These are phyloP conservation scores for Metopolophium dirhodum DNA, from an alignment of 1,140 invertebrate species.

Conservation along the genomic window DNA sequence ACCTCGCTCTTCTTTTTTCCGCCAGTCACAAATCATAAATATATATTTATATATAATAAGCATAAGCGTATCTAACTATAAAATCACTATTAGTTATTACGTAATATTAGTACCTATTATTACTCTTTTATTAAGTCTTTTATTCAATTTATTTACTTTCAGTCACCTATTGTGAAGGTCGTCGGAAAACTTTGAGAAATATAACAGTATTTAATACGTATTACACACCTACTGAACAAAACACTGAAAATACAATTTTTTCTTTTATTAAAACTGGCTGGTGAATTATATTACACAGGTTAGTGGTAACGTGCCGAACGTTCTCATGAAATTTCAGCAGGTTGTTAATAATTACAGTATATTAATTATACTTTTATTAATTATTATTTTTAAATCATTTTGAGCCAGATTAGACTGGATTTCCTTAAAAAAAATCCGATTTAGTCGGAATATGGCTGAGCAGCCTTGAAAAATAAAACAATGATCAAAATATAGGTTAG, in stretches of 20 bases:
- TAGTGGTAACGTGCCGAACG: background rate
- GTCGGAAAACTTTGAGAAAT: background rate
- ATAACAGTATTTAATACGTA: background rate
- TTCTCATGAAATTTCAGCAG: background rate
- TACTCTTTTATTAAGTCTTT: background rate
- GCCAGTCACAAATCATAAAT: background rate
- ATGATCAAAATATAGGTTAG: conserved; percentile 14
- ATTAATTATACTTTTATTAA: background rate
- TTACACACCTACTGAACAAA: background rate
- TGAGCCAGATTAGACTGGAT: background rate
- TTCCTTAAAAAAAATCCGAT: conserved; percentile 7
- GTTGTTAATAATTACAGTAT: background rate
- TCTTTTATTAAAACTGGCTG: background rate
- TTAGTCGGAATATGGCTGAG: background rate
- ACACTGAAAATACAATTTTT: background rate
- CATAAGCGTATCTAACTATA: background rate
- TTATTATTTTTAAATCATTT: background rate
- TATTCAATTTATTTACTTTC: background rate
- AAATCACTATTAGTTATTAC: background rate
- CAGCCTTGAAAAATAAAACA: conserved; percentile 28
- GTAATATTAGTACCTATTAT: background rate
- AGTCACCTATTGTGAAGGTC: background rate
- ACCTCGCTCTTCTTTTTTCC: background rate
- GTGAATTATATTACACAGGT: background rate
- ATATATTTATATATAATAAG: background rate